Conservation (phyloP, 2,113 vertebrate genomes). For the Semnornis frantzii region DNA sequence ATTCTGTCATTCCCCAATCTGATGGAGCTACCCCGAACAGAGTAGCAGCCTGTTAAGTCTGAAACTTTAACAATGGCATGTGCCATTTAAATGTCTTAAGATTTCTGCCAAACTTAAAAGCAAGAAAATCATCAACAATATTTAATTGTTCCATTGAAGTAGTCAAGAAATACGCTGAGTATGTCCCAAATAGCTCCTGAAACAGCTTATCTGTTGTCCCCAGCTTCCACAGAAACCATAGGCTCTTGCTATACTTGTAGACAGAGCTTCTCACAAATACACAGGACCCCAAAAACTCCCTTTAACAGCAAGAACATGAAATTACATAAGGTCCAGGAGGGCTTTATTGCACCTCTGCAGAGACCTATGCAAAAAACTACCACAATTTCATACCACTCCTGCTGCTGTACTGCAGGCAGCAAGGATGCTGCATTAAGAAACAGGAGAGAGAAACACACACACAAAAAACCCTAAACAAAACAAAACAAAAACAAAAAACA, state of each 20-base stretch:
- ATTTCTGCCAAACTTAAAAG: neutral
- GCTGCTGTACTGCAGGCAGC: neutral
- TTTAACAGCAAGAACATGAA: neutral
- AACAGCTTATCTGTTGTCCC: neutral
- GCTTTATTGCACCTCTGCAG: neutral
- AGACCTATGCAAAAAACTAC: neutral
- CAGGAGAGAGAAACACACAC: neutral
- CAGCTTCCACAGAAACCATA: neutral
- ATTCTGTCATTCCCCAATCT: neutral
- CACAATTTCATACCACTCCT: neutral
- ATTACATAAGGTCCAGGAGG: neutral
- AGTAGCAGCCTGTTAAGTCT: neutral
- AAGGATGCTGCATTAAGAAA: neutral
- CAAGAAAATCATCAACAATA: neutral
- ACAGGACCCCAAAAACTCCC: neutral
- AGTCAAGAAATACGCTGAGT: neutral
- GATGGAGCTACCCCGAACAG: neutral
- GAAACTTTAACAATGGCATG: neutral
- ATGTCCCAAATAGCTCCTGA: neutral
- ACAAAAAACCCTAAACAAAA: too few relatives aligned
- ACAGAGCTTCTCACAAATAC: neutral
- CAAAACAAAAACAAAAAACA: too few relatives aligned
- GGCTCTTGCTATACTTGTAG: neutral
- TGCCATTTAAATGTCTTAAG: neutral
- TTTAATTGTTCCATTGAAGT: neutral